Evolutionary conservation across 2,888 invertebrate species (phyloP), one percentile per base, ranked within the genome.

Genomic region (Acronicta alni): DNA sequence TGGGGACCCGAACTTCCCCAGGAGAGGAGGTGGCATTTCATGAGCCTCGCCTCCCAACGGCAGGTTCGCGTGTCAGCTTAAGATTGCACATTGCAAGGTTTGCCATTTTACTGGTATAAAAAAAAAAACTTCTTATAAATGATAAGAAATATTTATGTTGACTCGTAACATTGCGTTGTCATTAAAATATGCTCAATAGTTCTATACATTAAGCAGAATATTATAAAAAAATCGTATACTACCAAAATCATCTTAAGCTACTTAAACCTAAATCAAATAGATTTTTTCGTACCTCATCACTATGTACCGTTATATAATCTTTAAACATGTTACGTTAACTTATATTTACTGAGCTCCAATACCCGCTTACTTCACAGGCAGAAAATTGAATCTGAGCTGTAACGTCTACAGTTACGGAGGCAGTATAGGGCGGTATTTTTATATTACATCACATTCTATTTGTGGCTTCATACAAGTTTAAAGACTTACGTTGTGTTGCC

Each of bases 241-340:
- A n/a, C n/a, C n/a, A n/a, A n/a, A n/a, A n/a, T n/a, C 2, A 20
- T 3, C 26, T 62, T 17, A 16, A 5, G 2, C 18, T 9, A 37
- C 10, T 37, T 41, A 26, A 7, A 9, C 35, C 17, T 1, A 8
- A 39, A 35, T 32, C 20, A 39, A 23, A 43, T 30, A 54, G 23
- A 26, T 32, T 57, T 57, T 43, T 44, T 15, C n/a, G 18, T 20
- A 14, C 37, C 8, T 23, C 18, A 17, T 41, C 43, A 32, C 44
- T n/a, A 23, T 45, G 1, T 39, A 8, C n/a, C 54, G 26, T 41
- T 44, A 14, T 37, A 8, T 54, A 47, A 57, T 49, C 57, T 55
- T 45, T 53, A 55, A 60, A 42, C 35, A 38, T 37, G 46, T 68
- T 47, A 32, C 30, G 17, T 8, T 48, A 49, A 63, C 57, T 32